Evolutionary conservation across 2,113 vertebrate species (phyloP).

Genomic region (Echinops telfairi): DNA sequence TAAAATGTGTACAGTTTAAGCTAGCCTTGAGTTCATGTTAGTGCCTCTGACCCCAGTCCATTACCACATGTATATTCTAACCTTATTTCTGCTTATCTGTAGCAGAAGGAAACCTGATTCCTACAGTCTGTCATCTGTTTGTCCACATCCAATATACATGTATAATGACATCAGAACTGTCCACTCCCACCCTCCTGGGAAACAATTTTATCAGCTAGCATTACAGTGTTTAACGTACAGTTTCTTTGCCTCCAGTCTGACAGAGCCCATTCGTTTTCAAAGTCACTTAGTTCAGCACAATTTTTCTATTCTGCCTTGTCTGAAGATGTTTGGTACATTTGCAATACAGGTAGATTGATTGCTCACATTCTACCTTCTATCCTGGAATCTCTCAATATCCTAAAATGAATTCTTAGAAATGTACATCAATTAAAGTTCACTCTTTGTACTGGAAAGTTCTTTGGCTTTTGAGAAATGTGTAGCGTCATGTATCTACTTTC

Average conservation of each 20-base stretch:
- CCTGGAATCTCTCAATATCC: neutral
- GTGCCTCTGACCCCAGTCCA: neutral
- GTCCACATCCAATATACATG: neutral
- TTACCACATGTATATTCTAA: neutral
- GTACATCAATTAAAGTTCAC: neutral
- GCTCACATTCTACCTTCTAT: neutral
- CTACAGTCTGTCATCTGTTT: neutral
- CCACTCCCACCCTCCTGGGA: neutral
- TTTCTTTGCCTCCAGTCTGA: neutral
- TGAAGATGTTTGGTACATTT: neutral
- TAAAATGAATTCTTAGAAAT: neutral
- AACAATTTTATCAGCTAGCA: neutral
- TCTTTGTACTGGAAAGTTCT: neutral
- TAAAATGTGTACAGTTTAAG: neutral
- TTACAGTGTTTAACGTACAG: neutral
- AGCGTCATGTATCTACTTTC: neutral
- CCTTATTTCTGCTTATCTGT: neutral
- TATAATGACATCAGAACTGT: neutral
- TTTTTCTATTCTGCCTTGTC: neutral
- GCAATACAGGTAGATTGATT: neutral
- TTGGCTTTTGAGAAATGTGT: neutral
- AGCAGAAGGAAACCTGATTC: neutral
- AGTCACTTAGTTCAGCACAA: neutral
- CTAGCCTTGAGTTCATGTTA: neutral
- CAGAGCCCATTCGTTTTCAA: neutral